phyloP scores from a whole-genome alignment of 2,113 vertebrate species.

The Rhea pennata region DNA sequence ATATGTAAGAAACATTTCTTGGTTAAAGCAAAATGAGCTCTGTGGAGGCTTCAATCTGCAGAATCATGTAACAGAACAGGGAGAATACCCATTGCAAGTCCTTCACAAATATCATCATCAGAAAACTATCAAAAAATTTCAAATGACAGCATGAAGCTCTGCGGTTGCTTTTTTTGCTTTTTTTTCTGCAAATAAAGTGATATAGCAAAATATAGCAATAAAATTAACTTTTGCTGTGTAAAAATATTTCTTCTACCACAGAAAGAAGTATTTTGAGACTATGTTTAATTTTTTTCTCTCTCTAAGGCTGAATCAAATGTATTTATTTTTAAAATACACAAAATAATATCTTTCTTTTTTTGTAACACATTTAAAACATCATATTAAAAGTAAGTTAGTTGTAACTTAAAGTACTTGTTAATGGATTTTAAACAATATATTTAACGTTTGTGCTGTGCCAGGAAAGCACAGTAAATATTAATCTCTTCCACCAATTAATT shows the following conservation, averaged over 20 bases:
- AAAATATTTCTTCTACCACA: neutral
- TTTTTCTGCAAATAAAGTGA: neutral
- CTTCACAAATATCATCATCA: slow-evolving; percentile 7
- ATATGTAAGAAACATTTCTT: neutral
- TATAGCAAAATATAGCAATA: neutral
- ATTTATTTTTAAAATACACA: slow-evolving; percentile 17
- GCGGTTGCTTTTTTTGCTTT: neutral
- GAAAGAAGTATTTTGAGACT: neutral
- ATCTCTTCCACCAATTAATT: slow-evolving; percentile 67
- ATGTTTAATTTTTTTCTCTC: neutral
- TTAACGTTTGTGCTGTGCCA: slow-evolving; percentile 54
- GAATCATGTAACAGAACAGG: neutral
- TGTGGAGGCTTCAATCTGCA: neutral
- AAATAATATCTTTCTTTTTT: neutral
- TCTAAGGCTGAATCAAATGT: slow-evolving; percentile 2
- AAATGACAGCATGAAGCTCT: neutral
- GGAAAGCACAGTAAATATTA: slow-evolving; percentile 69
- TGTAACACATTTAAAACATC: neutral
- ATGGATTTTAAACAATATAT: slow-evolving; percentile 46
- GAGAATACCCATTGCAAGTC: neutral
- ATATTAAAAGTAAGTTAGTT: slow-evolving; percentile 10
- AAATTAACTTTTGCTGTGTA: neutral
- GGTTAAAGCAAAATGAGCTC: slow-evolving; percentile 7
- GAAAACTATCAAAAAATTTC: slow-evolving; percentile 11
- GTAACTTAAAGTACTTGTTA: slow-evolving; percentile 44